Evolutionary conservation across 2,888 invertebrate species (phyloP).

Genomic region (Cantharis rustica): DNA sequence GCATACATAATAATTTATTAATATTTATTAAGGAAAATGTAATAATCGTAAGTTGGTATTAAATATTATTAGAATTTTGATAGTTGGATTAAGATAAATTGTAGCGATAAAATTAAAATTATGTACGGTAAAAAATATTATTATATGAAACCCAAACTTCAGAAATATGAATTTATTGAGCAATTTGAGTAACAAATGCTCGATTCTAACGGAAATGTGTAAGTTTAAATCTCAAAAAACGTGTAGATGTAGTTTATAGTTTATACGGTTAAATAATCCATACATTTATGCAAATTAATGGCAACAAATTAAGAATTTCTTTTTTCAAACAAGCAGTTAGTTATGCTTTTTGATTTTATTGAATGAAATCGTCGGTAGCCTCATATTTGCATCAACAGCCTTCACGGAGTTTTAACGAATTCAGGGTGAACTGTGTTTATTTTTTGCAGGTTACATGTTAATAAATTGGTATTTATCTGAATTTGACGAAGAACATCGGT

Average conservation of each 20-base stretch:
- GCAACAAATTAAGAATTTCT: neutral
- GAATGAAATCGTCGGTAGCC: constrained; percentile 40
- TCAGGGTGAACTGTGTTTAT: constrained; percentile 9
- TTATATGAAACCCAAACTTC: neutral
- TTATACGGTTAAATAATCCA: neutral
- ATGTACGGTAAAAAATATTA: neutral
- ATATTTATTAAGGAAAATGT: neutral
- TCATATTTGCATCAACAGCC: constrained; percentile 47
- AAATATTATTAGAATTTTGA: neutral
- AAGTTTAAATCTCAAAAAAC: neutral
- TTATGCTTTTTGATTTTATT: constrained; percentile 47
- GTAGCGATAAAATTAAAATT: neutral
- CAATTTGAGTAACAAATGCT: neutral
- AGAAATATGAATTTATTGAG: neutral
- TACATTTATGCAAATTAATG: neutral
- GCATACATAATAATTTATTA: neutral
- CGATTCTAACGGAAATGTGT: neutral
- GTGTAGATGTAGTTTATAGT: neutral
- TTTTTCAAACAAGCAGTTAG: constrained; percentile 33
- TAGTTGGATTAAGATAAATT: neutral
- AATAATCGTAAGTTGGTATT: neutral
- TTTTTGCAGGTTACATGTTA: constrained; percentile 82
- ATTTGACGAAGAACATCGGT: constrained; percentile 70
- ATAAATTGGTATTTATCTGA: constrained; percentile 87
- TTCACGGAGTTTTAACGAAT: constrained; percentile 30